These are phyloP conservation scores for Pica pica DNA, from an alignment of 2,113 vertebrate species.

Conservation along the genomic window DNA sequence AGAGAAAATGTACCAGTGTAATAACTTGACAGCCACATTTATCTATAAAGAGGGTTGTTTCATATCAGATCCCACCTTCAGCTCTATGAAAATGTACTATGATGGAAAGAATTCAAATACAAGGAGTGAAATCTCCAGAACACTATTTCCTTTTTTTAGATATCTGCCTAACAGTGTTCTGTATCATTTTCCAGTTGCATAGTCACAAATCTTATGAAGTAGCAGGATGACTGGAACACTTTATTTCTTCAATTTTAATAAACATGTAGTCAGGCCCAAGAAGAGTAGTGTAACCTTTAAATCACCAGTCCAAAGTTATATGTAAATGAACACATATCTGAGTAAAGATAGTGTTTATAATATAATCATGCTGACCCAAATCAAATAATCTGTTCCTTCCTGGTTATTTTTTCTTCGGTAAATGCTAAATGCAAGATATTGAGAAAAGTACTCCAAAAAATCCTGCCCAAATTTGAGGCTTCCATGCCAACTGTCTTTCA, in stretches of 20 bases:
- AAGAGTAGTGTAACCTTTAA: neutral
- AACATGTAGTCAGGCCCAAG: neutral
- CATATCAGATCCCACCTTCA: neutral
- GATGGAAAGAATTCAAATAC: neutral
- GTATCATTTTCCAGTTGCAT: neutral
- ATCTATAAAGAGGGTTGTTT: neutral
- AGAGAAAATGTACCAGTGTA: neutral
- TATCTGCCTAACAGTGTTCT: neutral
- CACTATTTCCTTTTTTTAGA: neutral
- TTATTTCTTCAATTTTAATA: neutral
- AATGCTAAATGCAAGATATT: neutral
- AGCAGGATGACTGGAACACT: neutral
- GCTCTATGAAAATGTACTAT: neutral
- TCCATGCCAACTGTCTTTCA: neutral
- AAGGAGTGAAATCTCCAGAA: neutral
- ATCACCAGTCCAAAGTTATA: neutral
- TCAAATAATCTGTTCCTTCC: neutral
- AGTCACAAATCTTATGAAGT: neutral
- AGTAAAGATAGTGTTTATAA: neutral
- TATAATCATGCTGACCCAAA: neutral
- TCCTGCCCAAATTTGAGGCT: neutral
- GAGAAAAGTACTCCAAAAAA: neutral
- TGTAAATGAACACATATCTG: neutral
- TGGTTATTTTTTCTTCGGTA: neutral
- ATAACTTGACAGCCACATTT: neutral